Conservation (phyloP, 2,113 vertebrate species). For the human region DNA sequence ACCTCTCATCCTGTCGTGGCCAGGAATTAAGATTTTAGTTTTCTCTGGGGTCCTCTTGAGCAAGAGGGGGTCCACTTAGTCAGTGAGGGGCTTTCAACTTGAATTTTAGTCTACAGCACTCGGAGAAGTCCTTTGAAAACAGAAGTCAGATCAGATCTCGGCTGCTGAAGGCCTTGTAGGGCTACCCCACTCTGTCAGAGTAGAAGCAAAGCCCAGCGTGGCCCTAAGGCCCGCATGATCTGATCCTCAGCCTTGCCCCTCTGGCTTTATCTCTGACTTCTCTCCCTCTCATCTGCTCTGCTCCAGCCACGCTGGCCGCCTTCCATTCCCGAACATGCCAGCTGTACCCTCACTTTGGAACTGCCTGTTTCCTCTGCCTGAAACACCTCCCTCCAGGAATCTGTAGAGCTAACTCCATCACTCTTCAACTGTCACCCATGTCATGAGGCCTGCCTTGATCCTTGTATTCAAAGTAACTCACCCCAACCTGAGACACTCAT, state of each 20-base stretch:
- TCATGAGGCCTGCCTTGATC: neutral
- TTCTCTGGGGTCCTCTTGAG: too few relatives aligned
- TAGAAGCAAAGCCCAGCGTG: neutral
- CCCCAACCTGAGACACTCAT: too few relatives aligned
- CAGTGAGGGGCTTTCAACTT: too few relatives aligned
- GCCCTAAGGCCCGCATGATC: neutral
- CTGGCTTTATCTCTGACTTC: neutral
- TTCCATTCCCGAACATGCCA: neutral
- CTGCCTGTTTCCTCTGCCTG: neutral
- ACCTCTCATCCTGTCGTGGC: too few relatives aligned
- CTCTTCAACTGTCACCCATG: neutral
- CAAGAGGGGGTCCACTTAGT: too few relatives aligned
- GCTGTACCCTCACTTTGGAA: neutral
- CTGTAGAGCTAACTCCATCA: neutral
- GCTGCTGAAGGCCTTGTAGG: neutral
- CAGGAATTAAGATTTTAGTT: too few relatives aligned
- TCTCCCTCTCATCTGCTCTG: accelerated
- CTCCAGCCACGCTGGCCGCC: neutral
- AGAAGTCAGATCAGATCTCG: neutral
- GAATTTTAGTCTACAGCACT: neutral
- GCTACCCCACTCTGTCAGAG: neutral
- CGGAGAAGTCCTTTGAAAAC: neutral
- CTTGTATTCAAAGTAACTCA: too few relatives aligned
- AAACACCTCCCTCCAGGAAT: neutral
- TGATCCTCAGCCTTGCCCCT: neutral